A percentile compares a stretch with the other conserved stretches of the same genome.
phyloP scores from a whole-genome alignment of 35 echinoderm and acorn worm species.

The Ptychodera flava region DNA sequence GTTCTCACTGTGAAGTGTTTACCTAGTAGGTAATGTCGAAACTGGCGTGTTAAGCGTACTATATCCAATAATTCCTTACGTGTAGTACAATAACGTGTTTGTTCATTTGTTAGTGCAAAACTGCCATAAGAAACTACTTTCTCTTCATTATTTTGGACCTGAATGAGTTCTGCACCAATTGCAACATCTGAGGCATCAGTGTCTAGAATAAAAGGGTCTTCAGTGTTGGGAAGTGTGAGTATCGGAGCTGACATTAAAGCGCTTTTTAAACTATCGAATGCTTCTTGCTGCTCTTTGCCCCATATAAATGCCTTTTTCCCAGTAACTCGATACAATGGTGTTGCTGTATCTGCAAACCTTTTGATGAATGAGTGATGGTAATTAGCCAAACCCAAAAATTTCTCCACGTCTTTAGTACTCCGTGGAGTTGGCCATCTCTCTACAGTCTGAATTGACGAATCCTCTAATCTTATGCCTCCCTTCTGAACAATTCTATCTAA shows the following conservation, averaged over 20 bases:
- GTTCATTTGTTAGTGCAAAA: not conserved
- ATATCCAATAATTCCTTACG: constrained; percentile 3
- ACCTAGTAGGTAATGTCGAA: not conserved
- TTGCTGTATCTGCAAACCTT: constrained; percentile 41
- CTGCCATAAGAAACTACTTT: constrained; percentile 20
- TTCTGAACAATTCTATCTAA: constrained; percentile 4
- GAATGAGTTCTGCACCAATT: constrained; percentile 9
- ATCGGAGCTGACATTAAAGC: constrained; percentile 2
- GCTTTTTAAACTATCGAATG: constrained; percentile 12
- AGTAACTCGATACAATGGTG: constrained; percentile 41
- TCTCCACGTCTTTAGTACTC: constrained; percentile 21
- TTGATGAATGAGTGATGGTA: constrained; percentile 56
- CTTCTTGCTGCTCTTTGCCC: not conserved
- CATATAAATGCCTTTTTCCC: not conserved
- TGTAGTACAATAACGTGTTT: constrained; percentile 20
- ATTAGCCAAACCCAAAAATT: constrained; percentile 56
- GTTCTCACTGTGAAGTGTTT: constrained; percentile 4
- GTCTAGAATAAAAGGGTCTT: constrained; percentile 10
- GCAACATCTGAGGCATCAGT: not conserved
- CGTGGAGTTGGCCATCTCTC: not conserved
- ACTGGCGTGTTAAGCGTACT: not conserved
- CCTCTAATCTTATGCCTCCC: not conserved
- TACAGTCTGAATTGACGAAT: not conserved
- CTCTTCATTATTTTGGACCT: constrained; percentile 27
- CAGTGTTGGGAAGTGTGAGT: constrained; percentile 2